Evolutionary conservation across 1,140 invertebrate genomes (phyloP), one percentile per base, ranked within the genome.

Genomic region (Acyrthosiphon pisum): DNA sequence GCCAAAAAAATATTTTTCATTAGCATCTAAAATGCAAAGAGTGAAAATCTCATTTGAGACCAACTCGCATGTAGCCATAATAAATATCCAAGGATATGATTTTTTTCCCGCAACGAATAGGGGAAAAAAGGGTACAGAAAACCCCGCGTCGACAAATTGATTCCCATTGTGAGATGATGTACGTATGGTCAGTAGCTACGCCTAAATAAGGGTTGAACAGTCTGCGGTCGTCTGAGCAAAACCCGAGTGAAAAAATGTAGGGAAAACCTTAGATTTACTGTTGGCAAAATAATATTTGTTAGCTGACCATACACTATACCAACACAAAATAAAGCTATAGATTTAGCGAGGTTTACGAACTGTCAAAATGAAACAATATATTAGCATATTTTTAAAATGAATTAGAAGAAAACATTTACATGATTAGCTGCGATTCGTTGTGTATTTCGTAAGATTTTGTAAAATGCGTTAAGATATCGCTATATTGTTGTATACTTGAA

Each of bases 81-180:
- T 76, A 76, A 76, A 76, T 76, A 90, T 56, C 20, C n/a, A 11
- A 41, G 35, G 37, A 30, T 91, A 20, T 41, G 6, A 8, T 56
- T 91, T 44, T 90, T 56, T 68, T 37, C 2, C 0, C 44, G 1
- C 9, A 11, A 68, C 37, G 6, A 76, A 91, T 26, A 68, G 22
- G 18, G 23, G 18, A 6, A 44, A 26, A 90, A 68, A 91, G 37
- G 41, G 41, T 60, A 81, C 26, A 48, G 56, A 91, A 81, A 91
- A 90, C 23, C 53, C 56, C 4, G 9, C 26, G 44, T 14, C n/a
- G 30, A 81, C 90, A 91, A 91, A 91, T 91, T 91, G 90, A 91
- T 91, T 76, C 44, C 68, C 60, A 91, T 91, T 91, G 90, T 91
- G n/a, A 81, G 35, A 48, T n/a, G 26, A 68, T 68, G 56, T 46